Conservation (phyloP, 2,888 invertebrate species). For the Pseudeuparius sepicola region DNA sequence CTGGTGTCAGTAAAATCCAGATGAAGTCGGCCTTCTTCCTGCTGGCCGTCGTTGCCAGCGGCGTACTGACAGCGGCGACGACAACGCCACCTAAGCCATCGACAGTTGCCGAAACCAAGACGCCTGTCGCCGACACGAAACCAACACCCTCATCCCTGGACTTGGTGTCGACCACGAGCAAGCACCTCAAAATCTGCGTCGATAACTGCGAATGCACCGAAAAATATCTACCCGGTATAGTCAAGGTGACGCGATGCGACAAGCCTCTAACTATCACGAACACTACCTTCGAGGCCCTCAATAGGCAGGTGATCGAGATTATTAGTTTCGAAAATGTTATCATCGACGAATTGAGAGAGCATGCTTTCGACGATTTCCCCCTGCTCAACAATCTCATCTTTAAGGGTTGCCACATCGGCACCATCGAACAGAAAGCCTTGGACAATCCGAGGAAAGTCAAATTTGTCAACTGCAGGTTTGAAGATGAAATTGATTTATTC, state of each 20-base stretch:
- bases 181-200: slow-evolving; percentile 25
- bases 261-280: slow-evolving; percentile 26
- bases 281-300: slow-evolving; percentile 23
- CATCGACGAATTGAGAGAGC: slow-evolving; percentile 54
- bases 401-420: slow-evolving; percentile 55
- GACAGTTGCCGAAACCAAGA: too few species aligned
- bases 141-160: too few species aligned
- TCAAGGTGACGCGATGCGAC: slow-evolving; percentile 26
- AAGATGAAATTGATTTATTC: slow-evolving; percentile 25
- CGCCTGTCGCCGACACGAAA: too few species aligned
- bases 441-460: slow-evolving; percentile 48
- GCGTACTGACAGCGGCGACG: too few species aligned
- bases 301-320: slow-evolving; percentile 22
- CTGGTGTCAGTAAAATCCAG: too few species aligned
- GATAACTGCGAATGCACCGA: slow-evolving; percentile 27
- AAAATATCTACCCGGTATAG: slow-evolving; percentile 20
- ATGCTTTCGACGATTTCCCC: slow-evolving; percentile 58
- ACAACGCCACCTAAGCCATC: too few species aligned
- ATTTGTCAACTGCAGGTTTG: slow-evolving; percentile 29
- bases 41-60: too few species aligned
- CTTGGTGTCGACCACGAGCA: too few species aligned
- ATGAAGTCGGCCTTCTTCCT: too few species aligned
- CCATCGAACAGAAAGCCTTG: slow-evolving; percentile 61
- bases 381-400: slow-evolving; percentile 60
- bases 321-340: slow-evolving; percentile 35